Evolutionary conservation across 2,888 invertebrate species (phyloP), one percentile per base, ranked within the genome.

Genomic region (Chouioia cunea): DNA sequence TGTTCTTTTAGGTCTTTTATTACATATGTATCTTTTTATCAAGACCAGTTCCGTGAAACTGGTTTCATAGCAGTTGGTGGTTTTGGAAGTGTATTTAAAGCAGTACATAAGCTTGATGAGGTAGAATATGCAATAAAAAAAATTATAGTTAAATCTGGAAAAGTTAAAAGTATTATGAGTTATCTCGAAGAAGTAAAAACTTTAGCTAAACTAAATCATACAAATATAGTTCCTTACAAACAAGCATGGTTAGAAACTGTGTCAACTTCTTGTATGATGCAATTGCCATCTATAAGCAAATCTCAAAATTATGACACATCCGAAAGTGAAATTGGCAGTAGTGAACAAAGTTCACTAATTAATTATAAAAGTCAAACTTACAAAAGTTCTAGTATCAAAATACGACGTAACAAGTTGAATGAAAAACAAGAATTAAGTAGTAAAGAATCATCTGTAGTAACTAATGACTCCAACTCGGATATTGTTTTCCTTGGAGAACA

Each of bases 81-180:
- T 20, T 94, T 94, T 81, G 94, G 94, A 0, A 89, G 89, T 76
- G 94, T 94, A 2, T 94, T 88, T 81, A 91, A 90, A 86, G 94
- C 93, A 0, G 88, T 88, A 76, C 92, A 94, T 81, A 90, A 92
- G 79, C 83, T 94, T 4, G 95, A 95, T 80, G 91, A 91, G 6
- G 90, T 90, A 1, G 90, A 92, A 78, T 95, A 94, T 86, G 95
- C 95, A 0, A 89, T 95, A 0, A 95, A 94, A 83, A 93, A 94
- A 82, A 92, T 92, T 48, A 87, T 86, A 73, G 91, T 92, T 44
- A 89, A 89, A 76, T 90, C 91, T 0, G 89, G 89, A 10, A 89
- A 90, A 76, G 88, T 92, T 0, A 87, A 90, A 70, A 88, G 89
- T 0, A 89, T 93, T 18, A 88, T 90, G 84, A 88, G 87, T 54